phyloP scores from a whole-genome alignment of 2,888 invertebrate genomes.

The Protula sp. region DNA sequence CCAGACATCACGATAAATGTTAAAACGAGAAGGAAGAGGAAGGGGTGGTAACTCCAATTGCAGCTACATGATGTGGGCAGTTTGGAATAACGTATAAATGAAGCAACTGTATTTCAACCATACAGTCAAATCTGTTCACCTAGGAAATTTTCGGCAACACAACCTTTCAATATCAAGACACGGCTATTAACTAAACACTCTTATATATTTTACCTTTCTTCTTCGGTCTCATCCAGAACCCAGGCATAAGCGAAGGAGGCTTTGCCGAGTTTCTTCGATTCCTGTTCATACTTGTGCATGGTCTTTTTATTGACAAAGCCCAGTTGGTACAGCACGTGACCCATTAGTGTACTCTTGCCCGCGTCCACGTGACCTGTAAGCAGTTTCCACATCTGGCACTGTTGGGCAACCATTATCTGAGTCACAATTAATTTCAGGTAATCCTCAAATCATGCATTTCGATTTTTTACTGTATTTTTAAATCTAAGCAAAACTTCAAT shows the following conservation, averaged over 20 bases:
- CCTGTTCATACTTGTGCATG: slow-evolving; percentile 96
- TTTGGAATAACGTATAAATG: too few relatives aligned
- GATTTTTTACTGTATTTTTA: neutral
- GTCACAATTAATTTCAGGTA: neutral
- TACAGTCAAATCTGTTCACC: too few relatives aligned
- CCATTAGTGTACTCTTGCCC: slow-evolving; percentile 96
- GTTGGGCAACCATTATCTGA: neutral
- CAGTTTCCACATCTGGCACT: too few relatives aligned
- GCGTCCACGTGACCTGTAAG: slow-evolving; percentile 96
- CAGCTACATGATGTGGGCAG: too few relatives aligned
- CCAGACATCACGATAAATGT: too few relatives aligned
- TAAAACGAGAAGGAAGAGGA: too few relatives aligned
- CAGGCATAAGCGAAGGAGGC: slow-evolving; percentile 98
- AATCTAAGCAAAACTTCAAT: too few relatives aligned
- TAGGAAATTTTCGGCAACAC: too few relatives aligned
- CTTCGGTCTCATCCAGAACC: slow-evolving; percentile 98
- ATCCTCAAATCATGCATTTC: neutral
- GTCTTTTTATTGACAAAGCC: slow-evolving; percentile 65
- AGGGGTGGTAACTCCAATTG: too few relatives aligned
- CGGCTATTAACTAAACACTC: too few relatives aligned
- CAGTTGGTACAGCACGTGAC: slow-evolving; percentile 72
- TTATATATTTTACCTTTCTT: slow-evolving; percentile 78
- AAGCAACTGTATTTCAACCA: too few relatives aligned
- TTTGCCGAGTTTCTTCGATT: slow-evolving; percentile 85
- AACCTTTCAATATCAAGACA: too few relatives aligned